Percentiles rank a stretch among this genome's conserved stretches.
Evolutionary conservation across 2,888 invertebrate species (phyloP).

Genomic region (Heteromyza rotundicornis): DNA sequence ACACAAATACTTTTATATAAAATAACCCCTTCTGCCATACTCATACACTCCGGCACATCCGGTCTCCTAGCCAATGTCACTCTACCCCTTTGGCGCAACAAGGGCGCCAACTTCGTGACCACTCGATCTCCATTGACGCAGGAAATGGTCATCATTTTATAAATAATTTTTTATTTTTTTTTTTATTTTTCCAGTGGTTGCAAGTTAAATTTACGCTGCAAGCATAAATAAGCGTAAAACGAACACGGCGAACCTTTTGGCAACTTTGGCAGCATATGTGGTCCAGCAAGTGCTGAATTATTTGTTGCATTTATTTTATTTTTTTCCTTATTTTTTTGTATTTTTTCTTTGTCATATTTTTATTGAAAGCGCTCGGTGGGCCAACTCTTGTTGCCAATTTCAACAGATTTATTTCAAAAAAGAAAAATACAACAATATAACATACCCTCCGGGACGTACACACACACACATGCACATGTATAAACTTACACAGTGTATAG

Average conservation of each 20-base stretch:
- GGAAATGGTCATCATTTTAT: not conserved
- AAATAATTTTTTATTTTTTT: not conserved
- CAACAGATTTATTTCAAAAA: slow-evolving; percentile 47
- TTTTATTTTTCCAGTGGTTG: not conserved
- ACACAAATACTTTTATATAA: slow-evolving; percentile 23
- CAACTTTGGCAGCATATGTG: slow-evolving; percentile 10
- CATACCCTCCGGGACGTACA: not conserved
- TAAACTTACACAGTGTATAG: too few relatives aligned
- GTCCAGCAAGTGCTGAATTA: slow-evolving; percentile 11
- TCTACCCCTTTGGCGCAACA: not conserved
- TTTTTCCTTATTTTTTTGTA: not conserved
- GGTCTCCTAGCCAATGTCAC: slow-evolving; percentile 6
- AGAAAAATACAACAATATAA: slow-evolving; percentile 11
- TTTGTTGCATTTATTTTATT: slow-evolving; percentile 19
- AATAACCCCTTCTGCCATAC: slow-evolving; percentile 19
- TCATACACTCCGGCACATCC: slow-evolving; percentile 22
- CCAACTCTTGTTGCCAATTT: slow-evolving; percentile 48
- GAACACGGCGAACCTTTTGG: not conserved
- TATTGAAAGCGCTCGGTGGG: not conserved
- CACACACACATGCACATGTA: slow-evolving; percentile 12
- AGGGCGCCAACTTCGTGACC: slow-evolving; percentile 14
- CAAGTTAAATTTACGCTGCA: not conserved
- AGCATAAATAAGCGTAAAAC: slow-evolving; percentile 3
- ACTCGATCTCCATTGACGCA: slow-evolving; percentile 1
- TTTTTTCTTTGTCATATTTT: not conserved